phyloP scores from a whole-genome alignment of 2,888 invertebrate species.

The Dryobotodes eremita region DNA sequence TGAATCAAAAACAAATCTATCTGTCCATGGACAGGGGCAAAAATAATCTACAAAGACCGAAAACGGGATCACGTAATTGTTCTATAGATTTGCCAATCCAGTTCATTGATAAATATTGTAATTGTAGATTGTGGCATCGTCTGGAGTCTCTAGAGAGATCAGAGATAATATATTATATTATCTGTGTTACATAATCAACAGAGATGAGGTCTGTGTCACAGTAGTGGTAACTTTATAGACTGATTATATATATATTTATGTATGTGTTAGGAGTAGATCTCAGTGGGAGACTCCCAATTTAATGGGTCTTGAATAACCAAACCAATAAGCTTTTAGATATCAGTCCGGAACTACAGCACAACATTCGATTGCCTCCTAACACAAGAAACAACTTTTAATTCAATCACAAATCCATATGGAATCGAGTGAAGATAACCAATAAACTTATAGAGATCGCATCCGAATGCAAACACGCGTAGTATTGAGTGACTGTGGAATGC shows the following conservation, averaged over 20 bases:
- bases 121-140: background rate
- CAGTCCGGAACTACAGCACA: background rate
- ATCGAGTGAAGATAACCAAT: constrained; percentile 61
- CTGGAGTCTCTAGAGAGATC: background rate
- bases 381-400: constrained; percentile 46
- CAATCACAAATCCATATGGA: constrained; percentile 39
- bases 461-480: constrained; percentile 79
- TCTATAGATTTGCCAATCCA: background rate
- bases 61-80: background rate
- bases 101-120: background rate
- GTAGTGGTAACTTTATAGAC: too few relatives aligned
- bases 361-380: constrained; percentile 7
- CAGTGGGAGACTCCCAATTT: background rate
- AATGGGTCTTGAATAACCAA: background rate
- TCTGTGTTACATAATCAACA: too few relatives aligned
- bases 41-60: background rate
- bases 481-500: constrained; percentile 76
- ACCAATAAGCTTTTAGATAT: background rate
- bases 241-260: too few relatives aligned
- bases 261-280: background rate
- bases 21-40: background rate
- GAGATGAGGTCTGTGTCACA: too few relatives aligned
- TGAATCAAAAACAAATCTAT: background rate
- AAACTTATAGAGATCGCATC: constrained; percentile 74
- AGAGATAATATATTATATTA: background rate